A percentile compares a stretch with the other conserved stretches of the same genome.
Evolutionary conservation across 2,113 vertebrate species (phyloP).

Genomic region (Marcusenius ussheri): DNA sequence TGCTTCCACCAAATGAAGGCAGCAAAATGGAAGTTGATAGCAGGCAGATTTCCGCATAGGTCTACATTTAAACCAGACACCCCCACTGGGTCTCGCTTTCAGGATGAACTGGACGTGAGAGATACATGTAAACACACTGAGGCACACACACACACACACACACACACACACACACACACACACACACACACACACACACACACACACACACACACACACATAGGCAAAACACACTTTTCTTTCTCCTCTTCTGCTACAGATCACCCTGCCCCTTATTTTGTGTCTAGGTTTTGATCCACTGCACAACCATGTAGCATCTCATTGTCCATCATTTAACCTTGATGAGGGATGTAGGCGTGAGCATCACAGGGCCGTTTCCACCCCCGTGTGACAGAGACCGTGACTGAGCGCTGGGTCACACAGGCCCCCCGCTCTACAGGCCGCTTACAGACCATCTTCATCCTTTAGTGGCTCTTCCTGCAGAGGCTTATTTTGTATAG

Average conservation of each 20-base stretch:
- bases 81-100: not conserved
- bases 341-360: not conserved
- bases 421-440: not conserved
- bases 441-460: not conserved
- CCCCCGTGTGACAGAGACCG: not conserved
- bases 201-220: slow-evolving; percentile 48
- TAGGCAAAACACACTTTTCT: not conserved
- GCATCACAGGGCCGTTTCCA: not conserved
- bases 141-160: not conserved
- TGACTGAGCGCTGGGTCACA: not conserved
- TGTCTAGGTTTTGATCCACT: not conserved
- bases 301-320: not conserved
- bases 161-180: not conserved
- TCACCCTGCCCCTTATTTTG: not conserved
- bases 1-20: not conserved
- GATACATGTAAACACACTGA: not conserved
- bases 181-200: not conserved
- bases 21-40: not conserved
- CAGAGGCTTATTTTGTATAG: not conserved
- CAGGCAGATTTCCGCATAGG: not conserved
- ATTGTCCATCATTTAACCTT: not conserved
- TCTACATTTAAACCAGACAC: not conserved
- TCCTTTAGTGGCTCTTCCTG: not conserved
- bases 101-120: not conserved
- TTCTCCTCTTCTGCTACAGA: not conserved